phyloP scores from a whole-genome alignment of 1,140 invertebrate species.

The Drosophila melanogaster region DNA sequence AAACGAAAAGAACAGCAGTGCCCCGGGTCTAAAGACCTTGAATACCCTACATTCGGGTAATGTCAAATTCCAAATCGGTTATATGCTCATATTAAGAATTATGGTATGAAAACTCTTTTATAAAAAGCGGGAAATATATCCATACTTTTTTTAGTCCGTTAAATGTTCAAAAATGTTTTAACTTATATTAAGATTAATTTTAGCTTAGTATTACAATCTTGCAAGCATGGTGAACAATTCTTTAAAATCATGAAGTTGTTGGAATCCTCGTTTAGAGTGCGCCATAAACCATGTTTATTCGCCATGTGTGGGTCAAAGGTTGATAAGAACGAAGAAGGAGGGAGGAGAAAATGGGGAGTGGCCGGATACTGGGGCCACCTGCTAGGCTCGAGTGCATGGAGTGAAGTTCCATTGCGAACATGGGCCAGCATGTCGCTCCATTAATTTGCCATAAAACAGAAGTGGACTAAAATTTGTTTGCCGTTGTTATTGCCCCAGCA shows the following conservation, averaged over 20 bases:
- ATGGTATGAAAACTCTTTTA: not conserved
- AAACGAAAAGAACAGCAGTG: slow-evolving; percentile 11
- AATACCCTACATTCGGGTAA: not conserved
- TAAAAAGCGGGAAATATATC: not conserved
- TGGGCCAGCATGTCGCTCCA: slow-evolving; percentile 79
- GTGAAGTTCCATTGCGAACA: slow-evolving; percentile 59
- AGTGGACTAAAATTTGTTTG: slow-evolving; percentile 83
- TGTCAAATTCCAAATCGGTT: not conserved
- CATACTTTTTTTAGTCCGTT: too few relatives aligned
- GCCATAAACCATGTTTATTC: slow-evolving; percentile 64
- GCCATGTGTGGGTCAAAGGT: slow-evolving; percentile 71
- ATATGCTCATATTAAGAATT: not conserved
- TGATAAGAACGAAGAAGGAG: slow-evolving; percentile 10
- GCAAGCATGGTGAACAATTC: not conserved
- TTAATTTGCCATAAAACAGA: slow-evolving; percentile 84
- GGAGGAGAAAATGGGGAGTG: not conserved
- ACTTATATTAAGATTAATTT: too few relatives aligned
- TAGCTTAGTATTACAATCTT: too few relatives aligned
- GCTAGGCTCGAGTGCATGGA: slow-evolving; percentile 67
- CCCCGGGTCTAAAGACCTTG: slow-evolving; percentile 6
- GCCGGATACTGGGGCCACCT: slow-evolving; percentile 51
- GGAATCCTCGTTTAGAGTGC: not conserved
- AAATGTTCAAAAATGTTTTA: too few relatives aligned
- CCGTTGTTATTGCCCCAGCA: slow-evolving; percentile 50
- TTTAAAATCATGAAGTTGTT: too few relatives aligned